Conservation (phyloP, 2,797 vertebrate species). For the Sylvilagus floridanus region DNA sequence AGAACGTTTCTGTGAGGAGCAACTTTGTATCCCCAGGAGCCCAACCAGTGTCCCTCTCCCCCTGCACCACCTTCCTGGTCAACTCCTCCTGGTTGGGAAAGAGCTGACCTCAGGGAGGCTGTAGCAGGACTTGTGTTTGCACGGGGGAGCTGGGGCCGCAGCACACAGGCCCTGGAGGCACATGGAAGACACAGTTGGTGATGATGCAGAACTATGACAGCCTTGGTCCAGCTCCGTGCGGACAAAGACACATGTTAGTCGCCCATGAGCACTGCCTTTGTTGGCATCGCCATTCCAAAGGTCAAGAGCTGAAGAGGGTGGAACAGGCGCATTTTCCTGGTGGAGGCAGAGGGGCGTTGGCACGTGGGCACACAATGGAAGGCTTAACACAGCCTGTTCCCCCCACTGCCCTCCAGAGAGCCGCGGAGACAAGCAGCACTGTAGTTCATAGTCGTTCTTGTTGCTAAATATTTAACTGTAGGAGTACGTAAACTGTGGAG, state of each 20-base stretch:
- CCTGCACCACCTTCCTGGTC: not conserved
- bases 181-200: not conserved
- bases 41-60: not conserved
- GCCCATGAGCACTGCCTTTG: slow-evolving; percentile 63
- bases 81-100: not conserved
- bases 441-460: slow-evolving; percentile 67
- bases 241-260: slow-evolving; percentile 44
- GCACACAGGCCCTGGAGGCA: not conserved
- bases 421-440: not conserved
- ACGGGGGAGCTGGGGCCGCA: accelerated
- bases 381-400: slow-evolving; percentile 37
- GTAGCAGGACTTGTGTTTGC: not conserved
- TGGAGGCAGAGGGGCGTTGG: not conserved
- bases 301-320: slow-evolving; percentile 65
- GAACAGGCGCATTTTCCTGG: not conserved
- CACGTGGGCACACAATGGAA: slow-evolving; percentile 34
- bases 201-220: not conserved
- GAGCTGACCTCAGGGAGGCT: not conserved
- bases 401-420: slow-evolving; percentile 28
- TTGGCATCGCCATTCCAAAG: slow-evolving; percentile 52
- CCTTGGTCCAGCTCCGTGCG: not conserved
- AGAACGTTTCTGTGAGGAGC: too few species aligned
- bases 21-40: too few species aligned
- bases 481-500: slow-evolving; percentile 72
- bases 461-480: slow-evolving; percentile 59